phyloP scores from a whole-genome alignment of 1,140 invertebrate genomes.

The Calliphora vicina region DNA sequence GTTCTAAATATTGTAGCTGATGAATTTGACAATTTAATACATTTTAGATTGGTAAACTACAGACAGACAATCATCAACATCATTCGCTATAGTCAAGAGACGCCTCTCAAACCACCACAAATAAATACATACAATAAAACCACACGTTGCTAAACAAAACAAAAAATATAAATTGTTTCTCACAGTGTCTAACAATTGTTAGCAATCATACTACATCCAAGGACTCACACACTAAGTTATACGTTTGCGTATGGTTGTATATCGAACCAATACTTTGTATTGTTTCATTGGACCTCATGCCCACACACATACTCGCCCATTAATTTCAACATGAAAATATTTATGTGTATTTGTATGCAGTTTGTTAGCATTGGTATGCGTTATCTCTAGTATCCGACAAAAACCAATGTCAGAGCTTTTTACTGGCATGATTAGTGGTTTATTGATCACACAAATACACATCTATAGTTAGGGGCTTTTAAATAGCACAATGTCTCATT shows the following conservation, averaged over 20 bases:
- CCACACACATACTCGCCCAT: not conserved
- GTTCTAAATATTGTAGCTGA: not conserved
- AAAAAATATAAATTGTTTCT: not conserved
- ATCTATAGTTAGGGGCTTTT: no score
- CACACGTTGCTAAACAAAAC: not conserved
- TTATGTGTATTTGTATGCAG: not conserved
- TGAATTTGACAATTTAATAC: slow-evolving; percentile 6
- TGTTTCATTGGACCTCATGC: not conserved
- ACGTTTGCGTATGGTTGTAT: not conserved
- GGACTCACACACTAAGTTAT: not conserved
- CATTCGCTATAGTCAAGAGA: not conserved
- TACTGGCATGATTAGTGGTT: slow-evolving; percentile 4
- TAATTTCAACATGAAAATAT: not conserved
- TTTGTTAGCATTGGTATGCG: not conserved
- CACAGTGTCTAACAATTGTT: not conserved
- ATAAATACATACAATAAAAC: not conserved
- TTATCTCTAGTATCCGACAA: not conserved
- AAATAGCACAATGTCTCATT: no score
- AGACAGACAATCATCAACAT: not conserved
- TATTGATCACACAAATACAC: not conserved
- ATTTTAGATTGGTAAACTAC: not conserved
- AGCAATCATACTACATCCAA: not conserved
- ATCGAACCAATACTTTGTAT: not conserved
- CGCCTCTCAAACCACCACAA: not conserved
- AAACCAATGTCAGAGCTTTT: slow-evolving; percentile 13